A percentile compares a stretch with the other conserved stretches of the same genome.
phyloP scores from a whole-genome alignment of 1,140 invertebrate species.

The Geopemphigus sp. region DNA sequence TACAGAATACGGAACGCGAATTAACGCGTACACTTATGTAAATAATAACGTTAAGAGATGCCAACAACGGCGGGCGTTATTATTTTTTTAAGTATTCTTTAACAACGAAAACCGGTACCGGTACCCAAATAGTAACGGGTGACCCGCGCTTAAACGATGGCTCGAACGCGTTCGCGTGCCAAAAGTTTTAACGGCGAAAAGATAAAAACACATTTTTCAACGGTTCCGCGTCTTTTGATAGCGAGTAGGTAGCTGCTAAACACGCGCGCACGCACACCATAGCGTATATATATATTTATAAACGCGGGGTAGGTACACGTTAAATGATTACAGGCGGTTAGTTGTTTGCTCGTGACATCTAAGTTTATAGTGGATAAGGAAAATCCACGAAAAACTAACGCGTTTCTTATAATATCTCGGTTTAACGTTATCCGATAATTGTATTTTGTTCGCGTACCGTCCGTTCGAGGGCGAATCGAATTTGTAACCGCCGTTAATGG shows the following conservation, averaged over 20 bases:
- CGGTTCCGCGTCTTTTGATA: not conserved
- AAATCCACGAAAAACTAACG: not conserved
- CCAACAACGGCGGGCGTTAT: not conserved
- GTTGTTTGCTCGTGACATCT: not conserved
- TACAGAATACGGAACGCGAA: too few relatives aligned
- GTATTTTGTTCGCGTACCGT: too few relatives aligned
- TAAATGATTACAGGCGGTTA: slow-evolving; percentile 20
- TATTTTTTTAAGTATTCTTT: not conserved
- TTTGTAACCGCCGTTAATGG: too few relatives aligned
- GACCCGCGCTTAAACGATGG: not conserved
- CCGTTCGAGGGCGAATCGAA: too few relatives aligned
- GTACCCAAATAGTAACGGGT: not conserved
- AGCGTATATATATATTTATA: too few relatives aligned
- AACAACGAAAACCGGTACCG: slow-evolving; percentile 7
- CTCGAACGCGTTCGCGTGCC: slow-evolving; percentile 10
- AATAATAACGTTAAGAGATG: not conserved
- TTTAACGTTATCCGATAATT: too few relatives aligned
- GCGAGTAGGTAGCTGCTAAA: not conserved
- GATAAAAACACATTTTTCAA: slow-evolving; percentile 31
- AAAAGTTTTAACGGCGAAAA: slow-evolving; percentile 33
- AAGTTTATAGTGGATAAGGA: too few relatives aligned
- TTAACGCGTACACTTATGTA: not conserved
- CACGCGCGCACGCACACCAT: not conserved
- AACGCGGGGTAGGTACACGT: not conserved
- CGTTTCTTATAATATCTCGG: too few relatives aligned